phyloP scores from a whole-genome alignment of 1,140 invertebrate species.

The Paraescarpia echinospica region DNA sequence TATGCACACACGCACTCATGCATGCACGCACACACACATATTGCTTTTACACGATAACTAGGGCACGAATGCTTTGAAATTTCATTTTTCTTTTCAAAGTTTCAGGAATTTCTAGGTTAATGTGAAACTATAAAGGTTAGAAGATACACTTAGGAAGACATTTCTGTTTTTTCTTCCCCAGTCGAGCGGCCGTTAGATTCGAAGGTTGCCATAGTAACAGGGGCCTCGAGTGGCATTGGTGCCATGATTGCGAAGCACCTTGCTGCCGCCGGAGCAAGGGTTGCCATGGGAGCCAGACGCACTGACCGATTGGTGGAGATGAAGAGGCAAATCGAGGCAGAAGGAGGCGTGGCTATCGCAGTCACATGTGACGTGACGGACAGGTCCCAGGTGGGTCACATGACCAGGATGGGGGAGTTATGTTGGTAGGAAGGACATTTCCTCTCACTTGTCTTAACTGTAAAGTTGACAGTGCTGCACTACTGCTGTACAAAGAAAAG shows the following conservation, averaged over 20 bases:
- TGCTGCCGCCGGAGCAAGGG: constrained; percentile 14
- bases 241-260: constrained; percentile 23
- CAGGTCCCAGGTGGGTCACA: constrained; percentile 41
- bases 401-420: background rate
- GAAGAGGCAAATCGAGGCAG: constrained; percentile 19
- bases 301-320: constrained; percentile 18
- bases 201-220: constrained; percentile 45
- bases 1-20: too few relatives aligned
- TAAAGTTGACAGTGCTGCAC: too few relatives aligned
- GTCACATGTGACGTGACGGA: constrained; percentile 52
- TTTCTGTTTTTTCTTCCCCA: constrained; percentile 21
- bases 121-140: too few relatives aligned
- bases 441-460: too few relatives aligned
- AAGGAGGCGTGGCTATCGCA: constrained; percentile 36
- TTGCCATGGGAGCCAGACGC: constrained; percentile 27
- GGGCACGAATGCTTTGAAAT: background rate
- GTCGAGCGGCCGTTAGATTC: constrained; percentile 23
- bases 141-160: background rate
- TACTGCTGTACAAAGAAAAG: too few relatives aligned
- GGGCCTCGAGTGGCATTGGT: constrained; percentile 30
- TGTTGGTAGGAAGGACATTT: too few relatives aligned
- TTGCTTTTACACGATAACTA: too few relatives aligned
- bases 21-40: too few relatives aligned
- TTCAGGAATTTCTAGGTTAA: too few relatives aligned
- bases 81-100: too few relatives aligned